Conservation (phyloP, 2,797 vertebrate genomes). For the Argentina silus region DNA sequence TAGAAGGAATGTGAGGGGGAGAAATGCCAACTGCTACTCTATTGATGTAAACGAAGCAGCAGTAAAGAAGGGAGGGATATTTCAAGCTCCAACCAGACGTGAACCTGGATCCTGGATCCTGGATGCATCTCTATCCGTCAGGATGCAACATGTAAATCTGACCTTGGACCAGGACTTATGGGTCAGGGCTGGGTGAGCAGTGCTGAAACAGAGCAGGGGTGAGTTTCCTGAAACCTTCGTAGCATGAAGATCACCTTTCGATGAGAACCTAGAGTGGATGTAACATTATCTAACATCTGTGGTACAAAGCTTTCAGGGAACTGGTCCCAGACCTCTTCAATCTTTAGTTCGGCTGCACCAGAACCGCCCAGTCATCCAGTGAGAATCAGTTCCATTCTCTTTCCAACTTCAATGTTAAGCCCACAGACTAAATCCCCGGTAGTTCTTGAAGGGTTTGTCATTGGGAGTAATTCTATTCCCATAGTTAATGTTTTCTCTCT, state of each 20-base stretch:
- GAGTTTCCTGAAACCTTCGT: too few relatives aligned
- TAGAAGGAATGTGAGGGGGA: background rate
- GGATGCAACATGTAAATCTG: background rate
- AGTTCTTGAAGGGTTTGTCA: background rate
- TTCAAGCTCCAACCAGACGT: background rate
- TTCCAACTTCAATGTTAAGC: background rate
- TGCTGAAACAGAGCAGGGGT: background rate
- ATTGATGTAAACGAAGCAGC: too few relatives aligned
- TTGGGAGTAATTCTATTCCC: background rate
- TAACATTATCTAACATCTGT: too few relatives aligned
- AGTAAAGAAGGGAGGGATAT: background rate
- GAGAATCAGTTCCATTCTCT: background rate
- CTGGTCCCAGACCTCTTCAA: background rate
- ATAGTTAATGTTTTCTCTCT: slow-evolving; percentile 4
- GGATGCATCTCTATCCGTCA: too few relatives aligned
- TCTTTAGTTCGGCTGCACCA: background rate
- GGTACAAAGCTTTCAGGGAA: too few relatives aligned
- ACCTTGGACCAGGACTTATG: background rate
- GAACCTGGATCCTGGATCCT: too few relatives aligned
- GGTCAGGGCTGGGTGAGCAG: background rate
- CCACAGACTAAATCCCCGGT: background rate
- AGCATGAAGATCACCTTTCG: too few relatives aligned
- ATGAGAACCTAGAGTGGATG: too few relatives aligned
- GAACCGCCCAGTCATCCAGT: background rate
- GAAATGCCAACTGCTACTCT: too few relatives aligned